Evolutionary conservation across 2,888 invertebrate genomes (phyloP).

Genomic region (Ectemnius continuus): DNA sequence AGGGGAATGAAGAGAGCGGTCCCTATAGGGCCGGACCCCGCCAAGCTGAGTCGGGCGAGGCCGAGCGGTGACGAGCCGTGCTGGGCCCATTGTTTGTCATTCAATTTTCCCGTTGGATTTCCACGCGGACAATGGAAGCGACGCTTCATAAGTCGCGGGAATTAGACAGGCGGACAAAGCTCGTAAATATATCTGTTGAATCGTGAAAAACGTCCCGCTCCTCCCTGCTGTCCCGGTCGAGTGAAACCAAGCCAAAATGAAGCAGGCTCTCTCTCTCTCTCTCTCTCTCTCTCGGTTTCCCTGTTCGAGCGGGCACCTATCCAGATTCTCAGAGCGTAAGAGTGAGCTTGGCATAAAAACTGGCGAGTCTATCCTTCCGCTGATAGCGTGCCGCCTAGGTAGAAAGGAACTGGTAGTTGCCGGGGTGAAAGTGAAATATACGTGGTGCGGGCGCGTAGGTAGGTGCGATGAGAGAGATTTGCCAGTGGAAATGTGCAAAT

Average conservation of each 20-base stretch:
- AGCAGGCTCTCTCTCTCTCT: conserved; percentile 17
- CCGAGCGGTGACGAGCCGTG: conserved; percentile 30
- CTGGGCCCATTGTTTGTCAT: conserved; percentile 66
- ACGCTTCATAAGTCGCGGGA: conserved; percentile 59
- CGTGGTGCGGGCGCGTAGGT: too few relatives aligned
- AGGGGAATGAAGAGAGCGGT: not conserved
- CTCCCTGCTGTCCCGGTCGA: conserved; percentile 29
- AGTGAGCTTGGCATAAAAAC: not conserved
- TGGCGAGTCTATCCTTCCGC: not conserved
- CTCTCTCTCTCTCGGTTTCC: conserved; percentile 14
- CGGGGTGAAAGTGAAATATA: too few relatives aligned
- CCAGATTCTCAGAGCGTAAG: not conserved
- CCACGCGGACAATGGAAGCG: conserved; percentile 53
- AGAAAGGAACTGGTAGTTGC: not conserved
- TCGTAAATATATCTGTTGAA: conserved; percentile 66
- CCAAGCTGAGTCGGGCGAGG: not conserved
- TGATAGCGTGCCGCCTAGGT: conserved; percentile 12
- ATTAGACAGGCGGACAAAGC: conserved; percentile 63
- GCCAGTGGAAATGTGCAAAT: conserved; percentile 1
- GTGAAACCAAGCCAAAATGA: conserved; percentile 11
- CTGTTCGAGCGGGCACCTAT: too few relatives aligned
- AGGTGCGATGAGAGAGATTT: not conserved
- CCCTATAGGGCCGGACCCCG: not conserved
- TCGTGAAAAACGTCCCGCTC: conserved; percentile 59
- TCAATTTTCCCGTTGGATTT: conserved; percentile 64